phyloP scores from a whole-genome alignment of 2,797 vertebrate genomes.

The Eidolon dupreanum region DNA sequence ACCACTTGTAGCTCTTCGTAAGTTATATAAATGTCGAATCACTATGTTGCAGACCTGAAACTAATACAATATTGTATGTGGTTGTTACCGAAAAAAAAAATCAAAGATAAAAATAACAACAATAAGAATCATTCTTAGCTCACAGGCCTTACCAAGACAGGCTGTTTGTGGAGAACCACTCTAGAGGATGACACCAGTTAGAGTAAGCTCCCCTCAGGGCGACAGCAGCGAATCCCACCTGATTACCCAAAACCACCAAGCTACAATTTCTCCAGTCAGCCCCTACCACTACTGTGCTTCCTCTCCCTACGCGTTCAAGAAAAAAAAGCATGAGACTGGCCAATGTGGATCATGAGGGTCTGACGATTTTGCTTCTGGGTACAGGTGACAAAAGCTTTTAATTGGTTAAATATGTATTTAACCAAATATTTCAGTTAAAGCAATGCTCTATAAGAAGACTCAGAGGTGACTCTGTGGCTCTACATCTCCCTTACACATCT shows the following conservation, averaged over 20 bases:
- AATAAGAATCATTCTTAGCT: background rate
- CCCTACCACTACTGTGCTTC: background rate
- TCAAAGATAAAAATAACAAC: background rate
- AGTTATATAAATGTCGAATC: background rate
- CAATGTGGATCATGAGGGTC: background rate
- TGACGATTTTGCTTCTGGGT: background rate
- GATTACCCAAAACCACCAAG: background rate
- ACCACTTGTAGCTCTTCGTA: background rate
- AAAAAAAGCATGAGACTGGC: background rate
- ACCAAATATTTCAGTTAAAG: background rate
- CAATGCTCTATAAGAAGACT: background rate
- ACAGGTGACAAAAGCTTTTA: background rate
- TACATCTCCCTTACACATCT: background rate
- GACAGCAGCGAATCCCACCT: background rate
- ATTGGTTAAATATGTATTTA: background rate
- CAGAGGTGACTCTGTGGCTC: background rate
- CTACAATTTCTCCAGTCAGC: background rate
- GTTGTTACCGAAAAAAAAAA: background rate
- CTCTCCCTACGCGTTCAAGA: background rate
- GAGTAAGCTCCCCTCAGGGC: background rate
- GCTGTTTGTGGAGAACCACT: fast-evolving
- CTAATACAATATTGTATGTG: background rate
- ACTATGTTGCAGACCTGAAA: background rate
- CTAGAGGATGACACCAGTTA: background rate
- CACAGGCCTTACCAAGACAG: background rate